phyloP scores from a whole-genome alignment of 1,140 invertebrate genomes.

The Pachyrhynchus sulphureomaculatus region DNA sequence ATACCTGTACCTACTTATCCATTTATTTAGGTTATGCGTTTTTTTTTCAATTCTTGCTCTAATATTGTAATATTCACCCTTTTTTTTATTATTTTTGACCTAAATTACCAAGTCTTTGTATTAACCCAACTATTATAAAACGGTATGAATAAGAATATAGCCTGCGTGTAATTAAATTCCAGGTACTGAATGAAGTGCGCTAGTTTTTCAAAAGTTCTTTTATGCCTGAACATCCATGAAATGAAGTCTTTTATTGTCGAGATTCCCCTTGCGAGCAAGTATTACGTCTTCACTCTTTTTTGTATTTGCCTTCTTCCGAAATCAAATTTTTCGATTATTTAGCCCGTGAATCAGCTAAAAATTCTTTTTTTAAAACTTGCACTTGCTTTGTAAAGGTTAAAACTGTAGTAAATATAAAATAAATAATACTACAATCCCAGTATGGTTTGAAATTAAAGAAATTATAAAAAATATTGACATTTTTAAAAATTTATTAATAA shows the following conservation, averaged over 20 bases:
- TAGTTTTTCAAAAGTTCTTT: conserved; percentile 5
- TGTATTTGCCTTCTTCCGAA: background rate
- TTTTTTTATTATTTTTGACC: too few species aligned
- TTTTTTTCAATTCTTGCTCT: too few species aligned
- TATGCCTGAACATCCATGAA: conserved; percentile 25
- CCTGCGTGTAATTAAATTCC: conserved; percentile 11
- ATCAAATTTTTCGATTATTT: conserved; percentile 23
- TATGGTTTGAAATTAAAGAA: too few species aligned
- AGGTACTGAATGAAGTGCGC: conserved; percentile 5
- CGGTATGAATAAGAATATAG: background rate
- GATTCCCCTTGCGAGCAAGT: conserved; percentile 13
- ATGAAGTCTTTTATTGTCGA: conserved; percentile 29
- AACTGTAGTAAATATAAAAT: too few species aligned
- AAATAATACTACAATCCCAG: too few species aligned
- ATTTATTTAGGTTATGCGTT: too few species aligned
- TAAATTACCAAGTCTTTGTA: background rate
- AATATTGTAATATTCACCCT: too few species aligned
- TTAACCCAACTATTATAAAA: background rate
- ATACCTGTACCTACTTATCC: too few species aligned
- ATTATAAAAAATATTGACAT: too few species aligned
- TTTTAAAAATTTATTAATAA: too few species aligned
- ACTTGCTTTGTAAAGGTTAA: background rate
- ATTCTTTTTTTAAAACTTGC: background rate
- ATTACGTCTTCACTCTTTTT: conserved; percentile 22
- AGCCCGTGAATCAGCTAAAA: conserved; percentile 3